phyloP scores from a whole-genome alignment of 2,113 vertebrate species.

The Pachycephala philippinensis region DNA sequence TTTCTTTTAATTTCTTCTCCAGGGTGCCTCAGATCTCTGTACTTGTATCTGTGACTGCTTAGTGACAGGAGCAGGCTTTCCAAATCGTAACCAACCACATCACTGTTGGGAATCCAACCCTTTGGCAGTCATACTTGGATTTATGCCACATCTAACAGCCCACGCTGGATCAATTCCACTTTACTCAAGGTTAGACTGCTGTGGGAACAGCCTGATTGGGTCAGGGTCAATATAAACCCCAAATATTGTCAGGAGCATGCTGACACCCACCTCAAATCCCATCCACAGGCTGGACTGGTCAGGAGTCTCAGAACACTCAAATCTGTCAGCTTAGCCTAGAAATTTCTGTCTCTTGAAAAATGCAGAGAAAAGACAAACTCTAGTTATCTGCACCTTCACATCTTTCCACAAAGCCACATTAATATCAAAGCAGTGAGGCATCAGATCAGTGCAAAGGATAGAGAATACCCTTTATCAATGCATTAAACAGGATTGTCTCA shows the following conservation, averaged over 20 bases:
- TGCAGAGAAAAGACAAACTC: neutral
- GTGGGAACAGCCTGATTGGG: neutral
- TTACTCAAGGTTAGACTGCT: neutral
- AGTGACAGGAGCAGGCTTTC: neutral
- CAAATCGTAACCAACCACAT: neutral
- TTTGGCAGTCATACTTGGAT: neutral
- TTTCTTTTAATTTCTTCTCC: neutral
- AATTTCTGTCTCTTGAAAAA: neutral
- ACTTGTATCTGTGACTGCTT: neutral
- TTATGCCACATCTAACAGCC: neutral
- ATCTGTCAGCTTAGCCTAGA: neutral
- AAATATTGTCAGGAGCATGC: neutral
- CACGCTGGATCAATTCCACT: neutral
- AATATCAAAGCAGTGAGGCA: neutral
- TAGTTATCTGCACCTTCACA: fast-evolving
- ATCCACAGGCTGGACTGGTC: neutral
- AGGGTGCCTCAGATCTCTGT: neutral
- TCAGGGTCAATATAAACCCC: neutral
- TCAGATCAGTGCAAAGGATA: neutral
- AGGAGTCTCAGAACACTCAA: neutral
- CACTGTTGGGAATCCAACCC: neutral
- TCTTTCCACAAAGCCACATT: neutral
- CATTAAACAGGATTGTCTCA: neutral
- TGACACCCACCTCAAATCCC: neutral
- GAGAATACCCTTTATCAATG: neutral